Conservation (phyloP, 2,888 invertebrate species). For the Oeneis ivallda region DNA sequence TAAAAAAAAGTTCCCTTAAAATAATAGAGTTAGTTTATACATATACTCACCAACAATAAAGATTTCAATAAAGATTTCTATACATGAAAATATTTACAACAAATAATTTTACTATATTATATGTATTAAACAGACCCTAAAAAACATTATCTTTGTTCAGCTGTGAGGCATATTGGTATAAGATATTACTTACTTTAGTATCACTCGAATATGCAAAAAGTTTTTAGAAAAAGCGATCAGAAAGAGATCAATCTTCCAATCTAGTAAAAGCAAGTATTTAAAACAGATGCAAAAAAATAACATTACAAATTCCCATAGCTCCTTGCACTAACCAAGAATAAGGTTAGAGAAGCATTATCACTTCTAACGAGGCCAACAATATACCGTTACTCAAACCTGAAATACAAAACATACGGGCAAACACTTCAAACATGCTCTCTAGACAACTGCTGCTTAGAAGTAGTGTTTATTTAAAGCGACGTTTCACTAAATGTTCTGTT, state of each 20-base stretch:
- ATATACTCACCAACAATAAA: too few species aligned
- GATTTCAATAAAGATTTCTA: too few species aligned
- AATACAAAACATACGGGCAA: conserved; percentile 52
- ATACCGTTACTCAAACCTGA: conserved; percentile 62
- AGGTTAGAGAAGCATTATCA: conserved; percentile 66
- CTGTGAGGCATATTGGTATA: background rate
- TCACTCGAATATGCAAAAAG: background rate
- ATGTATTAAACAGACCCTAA: background rate
- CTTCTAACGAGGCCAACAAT: conserved; percentile 61
- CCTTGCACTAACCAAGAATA: conserved; percentile 51
- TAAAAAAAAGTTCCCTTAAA: too few species aligned
- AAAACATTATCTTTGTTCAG: background rate
- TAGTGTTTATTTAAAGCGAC: conserved; percentile 28
- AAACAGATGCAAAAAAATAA: conserved; percentile 37
- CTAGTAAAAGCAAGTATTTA: background rate
- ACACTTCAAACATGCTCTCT: conserved; percentile 38
- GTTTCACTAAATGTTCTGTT: conserved; percentile 9
- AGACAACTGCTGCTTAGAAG: conserved; percentile 27
- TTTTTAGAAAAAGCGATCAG: background rate
- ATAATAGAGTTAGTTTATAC: too few species aligned
- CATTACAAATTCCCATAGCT: conserved; percentile 57
- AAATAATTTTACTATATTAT: too few species aligned
- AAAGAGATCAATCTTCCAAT: background rate
- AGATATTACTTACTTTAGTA: background rate
- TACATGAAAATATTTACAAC: too few species aligned